These are phyloP conservation scores for Orcinus orca DNA, from an alignment of 2,113 vertebrate species.

Conservation along the genomic window DNA sequence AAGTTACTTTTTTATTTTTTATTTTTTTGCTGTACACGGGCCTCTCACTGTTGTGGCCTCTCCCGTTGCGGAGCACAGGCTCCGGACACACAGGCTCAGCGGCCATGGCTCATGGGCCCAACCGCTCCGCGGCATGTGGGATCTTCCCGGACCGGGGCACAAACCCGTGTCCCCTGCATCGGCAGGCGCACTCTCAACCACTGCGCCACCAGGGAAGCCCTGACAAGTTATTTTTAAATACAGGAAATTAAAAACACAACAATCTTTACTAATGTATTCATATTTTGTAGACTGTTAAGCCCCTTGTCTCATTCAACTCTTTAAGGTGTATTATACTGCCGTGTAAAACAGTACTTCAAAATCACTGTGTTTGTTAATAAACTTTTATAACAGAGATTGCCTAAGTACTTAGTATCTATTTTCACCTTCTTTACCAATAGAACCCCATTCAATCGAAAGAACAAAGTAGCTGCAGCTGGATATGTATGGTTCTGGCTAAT, in stretches of 20 bases:
- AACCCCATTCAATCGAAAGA: neutral
- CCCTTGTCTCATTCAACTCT: neutral
- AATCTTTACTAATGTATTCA: neutral
- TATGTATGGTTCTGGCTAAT: neutral
- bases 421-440: neutral
- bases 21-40: no score
- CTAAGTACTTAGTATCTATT: neutral
- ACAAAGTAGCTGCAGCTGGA: neutral
- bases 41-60: no score
- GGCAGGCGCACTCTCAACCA: no score
- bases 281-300: neutral
- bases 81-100: no score
- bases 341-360: neutral
- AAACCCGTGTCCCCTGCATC: no score
- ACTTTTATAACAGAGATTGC: neutral
- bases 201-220: no score
- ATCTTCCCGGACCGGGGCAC: no score
- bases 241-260: neutral
- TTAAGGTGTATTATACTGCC: neutral
- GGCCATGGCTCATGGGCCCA: no score
- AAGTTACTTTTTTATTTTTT: neutral
- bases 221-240: neutral
- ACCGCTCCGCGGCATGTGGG: accelerated
- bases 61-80: no score
- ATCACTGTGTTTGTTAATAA: neutral